Evolutionary conservation across 2,888 invertebrate species (phyloP), one percentile per base, ranked within the genome.

Genomic region (Actias luna): DNA sequence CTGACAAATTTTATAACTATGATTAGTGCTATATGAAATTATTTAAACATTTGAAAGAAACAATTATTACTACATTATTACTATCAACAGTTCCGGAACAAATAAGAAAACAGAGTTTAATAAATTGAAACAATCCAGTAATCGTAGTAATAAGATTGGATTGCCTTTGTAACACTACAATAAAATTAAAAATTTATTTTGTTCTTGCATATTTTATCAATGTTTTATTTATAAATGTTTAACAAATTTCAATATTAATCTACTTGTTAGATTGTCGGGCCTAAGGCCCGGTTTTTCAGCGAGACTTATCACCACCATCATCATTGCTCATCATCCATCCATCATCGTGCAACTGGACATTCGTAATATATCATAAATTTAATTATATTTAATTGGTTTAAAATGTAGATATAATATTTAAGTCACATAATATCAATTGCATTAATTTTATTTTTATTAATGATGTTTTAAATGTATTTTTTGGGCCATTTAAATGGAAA

Each of bases 231-330:
- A 1, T 39, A 39, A 5, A 39, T 39, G 14, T 39, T 16, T 16
- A 39, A 39, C 16, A 39, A 39, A 39, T 39, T 61, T 29, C 46
- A 52, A 36, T 29, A 57, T 57, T 57, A 55, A 61, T 61, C 57
- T 61, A 66, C 60, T 39, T 55, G 66, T 60, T 68, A 68, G 68
- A 69, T 69, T 66, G 63, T 63, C 62, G 67, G 65, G 65, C 62
- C 65, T 66, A 52, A 63, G 1, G 65, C 66, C 62, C 63, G 64
- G 63, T 55, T 68, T 68, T 66, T 59, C 67, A 69, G 65, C 68
- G 55, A 63, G 59, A 35, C 62, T 57, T 61, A 63, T 61, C 65
- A 61, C 36, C 63, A 62, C 55, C 64, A 55, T n/a, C 52, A 55
- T 55, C 29, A 16, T 22, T 60, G 64, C 63, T 63, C 64, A 60